phyloP scores from a whole-genome alignment of 2,888 invertebrate species.

The Luperina nickerlii region DNA sequence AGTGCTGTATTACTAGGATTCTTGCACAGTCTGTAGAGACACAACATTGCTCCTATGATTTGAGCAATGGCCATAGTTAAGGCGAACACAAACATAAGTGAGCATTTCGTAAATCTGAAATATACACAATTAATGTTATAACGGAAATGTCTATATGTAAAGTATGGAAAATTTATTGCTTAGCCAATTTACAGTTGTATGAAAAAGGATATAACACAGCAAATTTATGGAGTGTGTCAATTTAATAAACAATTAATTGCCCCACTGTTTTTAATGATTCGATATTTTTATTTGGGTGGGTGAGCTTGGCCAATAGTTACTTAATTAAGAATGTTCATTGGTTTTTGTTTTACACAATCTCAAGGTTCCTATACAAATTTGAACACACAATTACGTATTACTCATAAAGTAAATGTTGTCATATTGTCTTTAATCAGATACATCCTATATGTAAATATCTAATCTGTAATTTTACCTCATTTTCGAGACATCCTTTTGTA shows the following conservation, averaged over 20 bases:
- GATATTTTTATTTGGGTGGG: neutral
- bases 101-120: slow-evolving; percentile 71
- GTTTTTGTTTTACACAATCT: neutral
- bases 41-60: slow-evolving; percentile 54
- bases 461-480: slow-evolving; percentile 69
- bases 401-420: neutral
- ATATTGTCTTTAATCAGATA: neutral
- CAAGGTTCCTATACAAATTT: neutral
- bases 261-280: too few species aligned
- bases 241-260: neutral
- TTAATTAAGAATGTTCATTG: too few species aligned
- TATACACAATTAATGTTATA: neutral
- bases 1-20: slow-evolving; percentile 52
- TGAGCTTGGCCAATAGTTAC: too few species aligned
- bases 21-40: slow-evolving; percentile 61
- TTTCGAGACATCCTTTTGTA: slow-evolving; percentile 66
- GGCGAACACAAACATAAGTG: slow-evolving; percentile 70
- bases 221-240: neutral
- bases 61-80: slow-evolving; percentile 65
- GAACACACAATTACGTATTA: neutral
- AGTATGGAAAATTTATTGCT: neutral
- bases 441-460: neutral
- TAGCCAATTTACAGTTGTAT: neutral
- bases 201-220: neutral
- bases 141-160: neutral